Base-by-base conservation (phyloP, 1,140 invertebrate genomes). In the Saxidomus purpurata region DNA sequence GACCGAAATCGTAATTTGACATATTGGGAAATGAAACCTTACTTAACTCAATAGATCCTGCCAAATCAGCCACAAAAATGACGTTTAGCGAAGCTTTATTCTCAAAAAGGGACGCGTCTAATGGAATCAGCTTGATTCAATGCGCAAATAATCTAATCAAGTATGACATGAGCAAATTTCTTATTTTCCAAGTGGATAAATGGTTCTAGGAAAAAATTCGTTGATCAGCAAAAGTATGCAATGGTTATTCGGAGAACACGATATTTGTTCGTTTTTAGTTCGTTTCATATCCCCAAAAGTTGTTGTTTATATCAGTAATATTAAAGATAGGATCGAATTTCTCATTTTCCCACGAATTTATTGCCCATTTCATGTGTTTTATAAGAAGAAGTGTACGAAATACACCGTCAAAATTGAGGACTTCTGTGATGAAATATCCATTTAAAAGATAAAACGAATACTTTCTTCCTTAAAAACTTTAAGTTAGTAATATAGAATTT, bases 131-230 rank as follows among this genome's bases (percentile, higher is more conserved):
- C 71, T 59, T 43, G 40, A 88, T 88, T 36, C 40, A 67, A 43
- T 88, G 61, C 63, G 28, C 38, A 43, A 47, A 43, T 88, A 88
- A 88, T 88, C 71, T 71, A 88, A 88, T 88, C 86, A 88, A 25
- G 3, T 28, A 2, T 81, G 76, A 34, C 86, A 71, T 49, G 25
- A 34, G 36, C 40, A 80, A 88, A 80, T 80, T 80, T 71, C 36
- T 79, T 88, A 88, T 69, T 71, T 61, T 81, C 36, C 52, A 79
- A 88, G 34, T 67, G 40, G 76, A 88, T 88, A 80, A 79, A 28
- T 88, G 76, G 36, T 52, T 71, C 22, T 38, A 6, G 38, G 22
- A 47, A 71, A 31, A 55, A 79, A 79, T 36, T 1, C 76, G 34
- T 38, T 52, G 40, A 79, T 55, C 49, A 76, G n/a, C 38, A 47